A percentile compares a stretch with the other conserved stretches of the same genome.
Conservation (phyloP, 1,140 invertebrate species). For the Thaumatotibia leucotreta region DNA sequence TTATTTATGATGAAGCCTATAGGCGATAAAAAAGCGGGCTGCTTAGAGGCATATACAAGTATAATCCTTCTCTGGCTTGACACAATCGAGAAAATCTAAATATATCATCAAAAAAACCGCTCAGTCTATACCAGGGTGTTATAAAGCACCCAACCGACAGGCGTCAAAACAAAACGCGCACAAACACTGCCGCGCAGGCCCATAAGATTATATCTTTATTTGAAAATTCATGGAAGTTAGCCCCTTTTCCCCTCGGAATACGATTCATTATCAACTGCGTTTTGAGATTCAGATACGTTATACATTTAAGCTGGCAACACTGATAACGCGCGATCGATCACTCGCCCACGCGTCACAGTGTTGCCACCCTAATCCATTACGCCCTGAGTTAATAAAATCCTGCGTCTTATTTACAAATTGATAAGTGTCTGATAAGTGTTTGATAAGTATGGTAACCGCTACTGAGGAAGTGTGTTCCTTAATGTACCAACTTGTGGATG, state of each 20-base stretch:
- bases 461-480: slow-evolving; percentile 22
- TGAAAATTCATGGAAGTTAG: neutral
- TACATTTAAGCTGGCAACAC: neutral
- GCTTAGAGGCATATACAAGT: neutral
- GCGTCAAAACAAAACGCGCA: slow-evolving; percentile 11
- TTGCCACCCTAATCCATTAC: slow-evolving; percentile 47
- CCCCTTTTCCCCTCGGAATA: neutral
- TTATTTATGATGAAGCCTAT: too few species aligned
- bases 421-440: slow-evolving; percentile 49
- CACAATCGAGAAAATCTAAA: neutral
- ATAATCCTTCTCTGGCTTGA: neutral
- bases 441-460: slow-evolving; percentile 38
- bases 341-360: slow-evolving; percentile 35
- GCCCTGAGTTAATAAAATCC: slow-evolving; percentile 53
- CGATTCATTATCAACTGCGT: neutral
- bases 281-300: neutral
- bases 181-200: neutral
- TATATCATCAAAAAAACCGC: neutral
- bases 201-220: neutral
- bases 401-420: slow-evolving; percentile 52
- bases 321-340: slow-evolving; percentile 50
- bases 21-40: neutral
- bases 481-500: neutral
- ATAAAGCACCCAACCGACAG: neutral
- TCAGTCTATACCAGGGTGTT: neutral